phyloP scores from a whole-genome alignment of 2,888 invertebrate genomes.

The Mythimna pallens region DNA sequence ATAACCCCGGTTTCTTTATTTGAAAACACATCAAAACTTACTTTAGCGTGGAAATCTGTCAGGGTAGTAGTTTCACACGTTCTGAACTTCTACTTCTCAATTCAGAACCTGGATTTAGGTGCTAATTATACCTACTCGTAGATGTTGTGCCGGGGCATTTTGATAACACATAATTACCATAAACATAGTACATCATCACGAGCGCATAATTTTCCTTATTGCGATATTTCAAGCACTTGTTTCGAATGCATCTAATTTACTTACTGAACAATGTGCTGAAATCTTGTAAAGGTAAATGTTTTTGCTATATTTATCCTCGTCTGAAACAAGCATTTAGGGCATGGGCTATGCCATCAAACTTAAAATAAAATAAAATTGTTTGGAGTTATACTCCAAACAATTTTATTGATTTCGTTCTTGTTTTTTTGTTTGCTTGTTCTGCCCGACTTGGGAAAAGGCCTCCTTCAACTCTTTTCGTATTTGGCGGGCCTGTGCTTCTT shows the following conservation, averaged over 20 bases:
- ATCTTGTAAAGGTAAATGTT: background rate
- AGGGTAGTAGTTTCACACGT: too few species aligned
- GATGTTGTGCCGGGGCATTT: background rate
- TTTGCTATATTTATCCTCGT: conserved; percentile 23
- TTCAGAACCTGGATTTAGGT: background rate
- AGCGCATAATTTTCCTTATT: conserved; percentile 36
- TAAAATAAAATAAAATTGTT: too few species aligned
- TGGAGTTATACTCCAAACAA: background rate
- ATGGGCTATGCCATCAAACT: background rate
- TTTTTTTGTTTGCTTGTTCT: too few species aligned
- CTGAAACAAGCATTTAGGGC: background rate
- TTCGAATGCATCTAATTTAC: conserved; percentile 11
- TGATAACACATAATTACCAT: conserved; percentile 12
- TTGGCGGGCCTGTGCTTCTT: too few species aligned
- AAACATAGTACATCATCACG: background rate
- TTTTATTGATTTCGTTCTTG: too few species aligned
- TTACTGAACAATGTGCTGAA: conserved; percentile 11
- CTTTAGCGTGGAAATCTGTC: too few species aligned
- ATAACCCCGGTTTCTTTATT: too few species aligned
- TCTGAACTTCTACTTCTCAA: too few species aligned
- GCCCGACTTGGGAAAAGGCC: too few species aligned
- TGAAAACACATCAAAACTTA: too few species aligned
- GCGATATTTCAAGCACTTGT: background rate
- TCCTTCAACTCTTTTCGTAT: too few species aligned
- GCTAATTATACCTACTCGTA: background rate